Conservation (phyloP, 2,113 vertebrate genomes). For the Phaetusa simplex region DNA sequence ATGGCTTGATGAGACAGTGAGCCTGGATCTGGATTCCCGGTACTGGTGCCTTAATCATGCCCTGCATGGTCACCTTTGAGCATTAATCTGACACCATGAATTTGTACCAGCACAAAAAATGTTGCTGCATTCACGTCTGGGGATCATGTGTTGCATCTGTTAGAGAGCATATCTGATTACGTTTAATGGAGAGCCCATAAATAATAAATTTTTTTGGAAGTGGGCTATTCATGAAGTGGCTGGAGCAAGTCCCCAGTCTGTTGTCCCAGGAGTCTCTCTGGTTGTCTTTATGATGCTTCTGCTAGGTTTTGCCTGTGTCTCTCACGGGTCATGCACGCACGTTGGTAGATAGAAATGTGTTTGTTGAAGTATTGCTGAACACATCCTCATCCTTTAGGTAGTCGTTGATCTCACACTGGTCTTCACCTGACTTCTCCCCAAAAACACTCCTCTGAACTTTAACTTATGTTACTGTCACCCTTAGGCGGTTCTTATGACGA, state of each 20-base stretch:
- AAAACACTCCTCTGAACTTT: neutral
- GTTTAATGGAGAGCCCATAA: neutral
- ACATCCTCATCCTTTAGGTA: neutral
- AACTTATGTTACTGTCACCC: neutral
- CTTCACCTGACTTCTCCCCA: neutral
- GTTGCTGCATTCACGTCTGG: neutral
- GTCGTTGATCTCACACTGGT: neutral
- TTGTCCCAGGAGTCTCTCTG: neutral
- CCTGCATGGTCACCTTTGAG: neutral
- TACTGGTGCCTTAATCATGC: neutral
- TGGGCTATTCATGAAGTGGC: neutral
- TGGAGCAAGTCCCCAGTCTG: neutral
- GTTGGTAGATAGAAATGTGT: neutral
- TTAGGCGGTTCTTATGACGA: neutral
- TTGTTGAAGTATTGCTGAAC: neutral
- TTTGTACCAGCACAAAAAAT: neutral
- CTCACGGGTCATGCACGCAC: accelerated
- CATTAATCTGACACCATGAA: neutral
- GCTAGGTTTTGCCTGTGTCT: neutral
- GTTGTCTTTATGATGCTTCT: neutral
- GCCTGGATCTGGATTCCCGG: neutral
- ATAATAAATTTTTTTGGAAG: neutral
- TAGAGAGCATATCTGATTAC: neutral
- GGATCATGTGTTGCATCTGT: neutral
- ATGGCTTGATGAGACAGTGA: neutral